Conservation (phyloP, 1,140 invertebrate genomes). For the Brachionus plicatilis region DNA sequence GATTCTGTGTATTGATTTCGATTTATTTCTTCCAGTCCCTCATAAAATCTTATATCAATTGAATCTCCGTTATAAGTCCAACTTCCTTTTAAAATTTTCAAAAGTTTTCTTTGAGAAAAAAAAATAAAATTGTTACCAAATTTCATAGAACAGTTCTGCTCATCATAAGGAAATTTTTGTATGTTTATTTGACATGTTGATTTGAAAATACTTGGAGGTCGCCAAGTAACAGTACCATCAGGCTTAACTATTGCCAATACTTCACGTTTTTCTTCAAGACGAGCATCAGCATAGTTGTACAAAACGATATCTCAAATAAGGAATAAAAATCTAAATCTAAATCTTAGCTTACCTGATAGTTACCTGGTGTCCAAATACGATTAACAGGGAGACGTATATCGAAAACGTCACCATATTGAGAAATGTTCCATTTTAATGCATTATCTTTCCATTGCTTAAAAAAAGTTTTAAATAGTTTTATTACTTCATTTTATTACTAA, state of each 20-base stretch:
- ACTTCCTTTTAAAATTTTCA: slow-evolving; percentile 37
- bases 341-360: neutral
- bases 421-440: slow-evolving; percentile 18
- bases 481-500: too few relatives aligned
- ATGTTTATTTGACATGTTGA: slow-evolving; percentile 83
- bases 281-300: slow-evolving; percentile 47
- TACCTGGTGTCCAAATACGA: slow-evolving; percentile 37
- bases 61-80: slow-evolving; percentile 56
- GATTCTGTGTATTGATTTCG: slow-evolving; percentile 52
- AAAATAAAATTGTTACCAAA: too few relatives aligned
- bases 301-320: neutral
- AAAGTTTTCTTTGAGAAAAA: too few relatives aligned
- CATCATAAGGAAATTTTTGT: slow-evolving; percentile 55
- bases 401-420: slow-evolving; percentile 11
- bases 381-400: slow-evolving; percentile 35
- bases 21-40: slow-evolving; percentile 47
- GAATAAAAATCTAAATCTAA: neutral
- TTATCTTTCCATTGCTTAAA: slow-evolving; percentile 38
- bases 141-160: slow-evolving; percentile 52
- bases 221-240: slow-evolving; percentile 92
- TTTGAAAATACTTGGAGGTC: slow-evolving; percentile 96
- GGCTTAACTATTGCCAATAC: slow-evolving; percentile 58
- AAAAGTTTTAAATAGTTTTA: neutral
- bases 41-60: slow-evolving; percentile 50
- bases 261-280: slow-evolving; percentile 52